Evolutionary conservation across 2,888 invertebrate genomes (phyloP).

Genomic region (Schizaphis graminum): DNA sequence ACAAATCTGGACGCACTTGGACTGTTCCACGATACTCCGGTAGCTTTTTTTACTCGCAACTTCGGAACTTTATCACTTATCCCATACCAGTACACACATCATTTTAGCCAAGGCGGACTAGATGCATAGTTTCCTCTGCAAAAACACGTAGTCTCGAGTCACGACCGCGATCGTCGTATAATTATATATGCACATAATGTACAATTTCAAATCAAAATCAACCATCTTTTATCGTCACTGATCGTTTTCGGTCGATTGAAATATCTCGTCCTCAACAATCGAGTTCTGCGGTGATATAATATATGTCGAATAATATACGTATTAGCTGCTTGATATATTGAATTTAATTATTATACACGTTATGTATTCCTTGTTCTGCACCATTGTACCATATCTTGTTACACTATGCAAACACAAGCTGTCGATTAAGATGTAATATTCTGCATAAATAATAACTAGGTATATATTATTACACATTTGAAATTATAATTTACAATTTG

Average conservation of each 20-base stretch:
- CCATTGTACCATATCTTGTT: background rate
- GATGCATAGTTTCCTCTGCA: background rate
- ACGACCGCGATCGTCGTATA: background rate
- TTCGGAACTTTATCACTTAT: background rate
- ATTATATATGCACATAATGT: background rate
- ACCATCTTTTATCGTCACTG: background rate
- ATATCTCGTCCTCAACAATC: background rate
- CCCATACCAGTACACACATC: background rate
- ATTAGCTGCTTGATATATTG: background rate
- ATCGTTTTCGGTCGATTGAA: background rate
- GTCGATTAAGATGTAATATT: slow-evolving; percentile 38
- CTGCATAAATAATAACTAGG: slow-evolving; percentile 11
- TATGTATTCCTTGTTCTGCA: background rate
- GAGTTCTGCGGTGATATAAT: background rate
- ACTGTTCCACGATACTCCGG: background rate
- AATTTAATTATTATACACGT: background rate
- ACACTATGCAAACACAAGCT: slow-evolving; percentile 47
- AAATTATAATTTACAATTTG: slow-evolving; percentile 13
- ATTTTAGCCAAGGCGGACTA: background rate
- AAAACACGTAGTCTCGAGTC: background rate
- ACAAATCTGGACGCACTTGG: background rate
- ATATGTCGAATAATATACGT: background rate
- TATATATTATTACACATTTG: background rate
- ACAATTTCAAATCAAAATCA: background rate
- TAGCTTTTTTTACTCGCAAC: background rate